Percentiles rank a stretch among this genome's conserved stretches.
Conservation (phyloP, 2,888 invertebrate species). For the Pollenia griseotomentosa region DNA sequence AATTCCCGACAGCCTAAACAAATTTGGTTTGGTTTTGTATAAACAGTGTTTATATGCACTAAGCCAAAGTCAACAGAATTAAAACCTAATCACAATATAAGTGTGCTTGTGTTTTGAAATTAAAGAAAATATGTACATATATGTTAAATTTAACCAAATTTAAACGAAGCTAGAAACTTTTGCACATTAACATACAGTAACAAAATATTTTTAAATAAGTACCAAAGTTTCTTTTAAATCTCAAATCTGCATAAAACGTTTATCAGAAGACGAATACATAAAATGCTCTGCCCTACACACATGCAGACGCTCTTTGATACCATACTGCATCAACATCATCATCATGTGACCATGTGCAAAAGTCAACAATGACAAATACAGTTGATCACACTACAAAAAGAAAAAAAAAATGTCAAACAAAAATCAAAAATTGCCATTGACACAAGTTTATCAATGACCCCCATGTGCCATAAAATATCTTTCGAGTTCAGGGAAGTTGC, state of each 20-base stretch:
- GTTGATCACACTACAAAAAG: not conserved
- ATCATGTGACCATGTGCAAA: slow-evolving; percentile 3
- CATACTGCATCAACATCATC: not conserved
- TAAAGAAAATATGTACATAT: not conserved
- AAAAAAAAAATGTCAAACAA: not conserved
- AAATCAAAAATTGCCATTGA: slow-evolving; percentile 23
- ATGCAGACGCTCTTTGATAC: no score
- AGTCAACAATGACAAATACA: not conserved
- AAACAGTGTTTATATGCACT: not conserved
- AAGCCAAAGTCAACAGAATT: not conserved
- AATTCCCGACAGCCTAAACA: slow-evolving; percentile 25
- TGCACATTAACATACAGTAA: not conserved
- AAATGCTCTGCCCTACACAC: not conserved
- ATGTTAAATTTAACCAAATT: not conserved
- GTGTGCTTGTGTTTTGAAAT: not conserved
- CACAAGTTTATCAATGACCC: slow-evolving; percentile 28
- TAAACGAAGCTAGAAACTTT: not conserved
- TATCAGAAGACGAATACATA: slow-evolving; percentile 18
- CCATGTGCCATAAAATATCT: slow-evolving; percentile 23
- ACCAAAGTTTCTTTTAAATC: not conserved
- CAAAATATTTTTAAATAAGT: not conserved
- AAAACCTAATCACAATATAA: not conserved
- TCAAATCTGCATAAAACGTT: not conserved
- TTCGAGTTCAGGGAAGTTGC: slow-evolving; percentile 4
- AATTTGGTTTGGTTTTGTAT: slow-evolving; percentile 3